Conservation (phyloP, 2,113 vertebrate genomes). For the Oceanites oceanicus region DNA sequence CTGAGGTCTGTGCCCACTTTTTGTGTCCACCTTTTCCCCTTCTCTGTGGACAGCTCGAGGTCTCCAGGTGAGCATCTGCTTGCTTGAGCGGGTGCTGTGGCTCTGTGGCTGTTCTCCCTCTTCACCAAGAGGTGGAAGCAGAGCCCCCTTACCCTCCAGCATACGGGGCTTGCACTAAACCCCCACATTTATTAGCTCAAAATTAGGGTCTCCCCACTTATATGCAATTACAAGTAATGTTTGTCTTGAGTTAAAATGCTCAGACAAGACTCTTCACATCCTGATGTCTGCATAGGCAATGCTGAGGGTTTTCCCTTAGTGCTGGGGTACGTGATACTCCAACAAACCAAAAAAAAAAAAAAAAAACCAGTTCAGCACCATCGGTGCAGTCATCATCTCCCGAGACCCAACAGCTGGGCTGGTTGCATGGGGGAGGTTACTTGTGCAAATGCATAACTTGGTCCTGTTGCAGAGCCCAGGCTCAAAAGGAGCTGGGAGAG, state of each 20-base stretch:
- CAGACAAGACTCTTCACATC: not conserved
- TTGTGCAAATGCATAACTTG: not conserved
- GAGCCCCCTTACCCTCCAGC: not conserved
- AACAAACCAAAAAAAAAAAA: not conserved
- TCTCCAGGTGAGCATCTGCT: not conserved
- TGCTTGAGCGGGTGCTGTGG: rapidly evolving
- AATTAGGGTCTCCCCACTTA: not conserved
- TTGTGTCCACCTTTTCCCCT: not conserved
- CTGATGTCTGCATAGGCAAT: not conserved
- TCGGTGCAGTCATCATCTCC: not conserved
- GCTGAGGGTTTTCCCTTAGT: not conserved
- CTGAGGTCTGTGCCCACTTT: not conserved
- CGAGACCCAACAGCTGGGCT: not conserved
- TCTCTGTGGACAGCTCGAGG: rapidly evolving
- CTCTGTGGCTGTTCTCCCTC: not conserved
- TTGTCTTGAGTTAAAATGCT: not conserved
- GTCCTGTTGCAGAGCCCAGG: not conserved
- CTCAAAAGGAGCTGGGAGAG: not conserved
- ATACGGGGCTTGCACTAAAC: rapidly evolving
- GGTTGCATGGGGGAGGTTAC: not conserved
- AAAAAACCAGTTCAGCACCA: not conserved
- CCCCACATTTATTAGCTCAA: not conserved
- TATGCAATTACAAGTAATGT: not conserved
- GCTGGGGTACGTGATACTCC: not conserved
- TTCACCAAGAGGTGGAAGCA: not conserved